A percentile compares a stretch with the other conserved stretches of the same genome.
phyloP scores from a whole-genome alignment of 2,888 invertebrate genomes.

The Drosophila algonquin region DNA sequence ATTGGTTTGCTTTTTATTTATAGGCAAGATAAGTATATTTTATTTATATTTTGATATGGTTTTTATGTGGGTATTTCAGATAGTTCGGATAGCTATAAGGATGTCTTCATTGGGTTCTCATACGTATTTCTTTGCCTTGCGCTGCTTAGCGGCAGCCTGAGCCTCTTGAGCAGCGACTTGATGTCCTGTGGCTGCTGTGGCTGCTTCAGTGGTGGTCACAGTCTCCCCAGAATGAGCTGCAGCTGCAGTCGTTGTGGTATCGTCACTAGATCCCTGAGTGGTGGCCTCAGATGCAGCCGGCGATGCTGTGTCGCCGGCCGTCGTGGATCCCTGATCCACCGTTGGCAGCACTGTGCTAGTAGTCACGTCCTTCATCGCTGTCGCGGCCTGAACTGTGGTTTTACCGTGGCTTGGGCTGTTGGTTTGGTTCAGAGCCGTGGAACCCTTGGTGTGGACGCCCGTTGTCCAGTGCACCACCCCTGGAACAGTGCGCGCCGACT shows the following conservation, averaged over 20 bases:
- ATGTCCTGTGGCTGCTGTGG: no score
- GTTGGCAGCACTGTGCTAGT: no score
- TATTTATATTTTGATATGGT: neutral
- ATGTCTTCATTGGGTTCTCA: neutral
- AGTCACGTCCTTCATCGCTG: no score
- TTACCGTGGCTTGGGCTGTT: neutral
- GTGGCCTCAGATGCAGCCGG: no score
- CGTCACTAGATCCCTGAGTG: no score
- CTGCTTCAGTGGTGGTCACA: no score
- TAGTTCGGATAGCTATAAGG: neutral
- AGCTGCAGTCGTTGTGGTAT: no score
- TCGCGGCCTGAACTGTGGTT: neutral
- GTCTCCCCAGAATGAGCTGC: no score
- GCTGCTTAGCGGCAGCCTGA: neutral
- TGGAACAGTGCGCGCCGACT: neutral
- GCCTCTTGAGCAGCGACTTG: neutral
- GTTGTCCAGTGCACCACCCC: constrained; percentile 42
- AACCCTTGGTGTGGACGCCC: constrained; percentile 40
- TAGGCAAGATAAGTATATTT: neutral
- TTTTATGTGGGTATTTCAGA: neutral
- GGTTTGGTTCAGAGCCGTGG: constrained; percentile 31
- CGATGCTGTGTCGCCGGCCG: neutral
- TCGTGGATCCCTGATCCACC: neutral
- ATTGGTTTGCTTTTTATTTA: neutral
- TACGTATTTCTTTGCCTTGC: neutral